Conservation (phyloP, 2,888 invertebrate species). For the Carcina quercana region DNA sequence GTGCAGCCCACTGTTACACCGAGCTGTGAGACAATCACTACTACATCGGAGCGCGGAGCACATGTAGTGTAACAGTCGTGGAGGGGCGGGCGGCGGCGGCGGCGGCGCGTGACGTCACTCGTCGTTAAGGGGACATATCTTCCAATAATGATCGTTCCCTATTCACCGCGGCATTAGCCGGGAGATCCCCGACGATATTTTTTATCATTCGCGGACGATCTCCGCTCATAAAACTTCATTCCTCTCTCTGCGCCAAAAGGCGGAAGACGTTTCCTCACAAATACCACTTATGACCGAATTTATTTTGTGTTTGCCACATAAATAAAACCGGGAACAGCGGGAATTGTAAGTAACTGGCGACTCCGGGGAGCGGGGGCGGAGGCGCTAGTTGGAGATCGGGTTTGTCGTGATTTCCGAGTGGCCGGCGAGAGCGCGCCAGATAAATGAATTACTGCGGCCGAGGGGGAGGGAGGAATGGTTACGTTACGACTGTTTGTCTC, state of each 20-base stretch:
- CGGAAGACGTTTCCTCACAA: slow-evolving; percentile 39
- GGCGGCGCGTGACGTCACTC: background rate
- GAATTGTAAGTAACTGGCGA: slow-evolving; percentile 55
- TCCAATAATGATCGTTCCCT: too few relatives aligned
- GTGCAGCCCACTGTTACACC: too few relatives aligned
- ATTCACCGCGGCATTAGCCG: too few relatives aligned
- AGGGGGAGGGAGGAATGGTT: background rate
- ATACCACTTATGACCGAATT: slow-evolving; percentile 56
- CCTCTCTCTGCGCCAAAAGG: slow-evolving; percentile 12
- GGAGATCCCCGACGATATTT: too few relatives aligned
- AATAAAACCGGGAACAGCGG: slow-evolving; percentile 36
- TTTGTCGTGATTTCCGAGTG: slow-evolving; percentile 30
- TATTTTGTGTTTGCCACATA: slow-evolving; percentile 54
- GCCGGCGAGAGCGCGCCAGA: too few relatives aligned
- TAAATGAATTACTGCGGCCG: too few relatives aligned
- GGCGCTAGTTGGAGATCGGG: slow-evolving; percentile 24
- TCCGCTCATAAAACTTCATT: slow-evolving; percentile 35
- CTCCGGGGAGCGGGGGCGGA: slow-evolving; percentile 22
- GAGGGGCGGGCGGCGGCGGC: background rate
- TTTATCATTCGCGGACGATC: too few relatives aligned
- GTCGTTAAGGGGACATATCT: too few relatives aligned
- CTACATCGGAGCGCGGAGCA: too few relatives aligned
- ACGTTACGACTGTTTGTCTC: too few relatives aligned
- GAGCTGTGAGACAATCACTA: too few relatives aligned
- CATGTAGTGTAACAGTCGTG: too few relatives aligned